Evolutionary conservation across 1,140 invertebrate species (phyloP), one percentile per base, ranked within the genome.

Genomic region (Camponotus floridanus): DNA sequence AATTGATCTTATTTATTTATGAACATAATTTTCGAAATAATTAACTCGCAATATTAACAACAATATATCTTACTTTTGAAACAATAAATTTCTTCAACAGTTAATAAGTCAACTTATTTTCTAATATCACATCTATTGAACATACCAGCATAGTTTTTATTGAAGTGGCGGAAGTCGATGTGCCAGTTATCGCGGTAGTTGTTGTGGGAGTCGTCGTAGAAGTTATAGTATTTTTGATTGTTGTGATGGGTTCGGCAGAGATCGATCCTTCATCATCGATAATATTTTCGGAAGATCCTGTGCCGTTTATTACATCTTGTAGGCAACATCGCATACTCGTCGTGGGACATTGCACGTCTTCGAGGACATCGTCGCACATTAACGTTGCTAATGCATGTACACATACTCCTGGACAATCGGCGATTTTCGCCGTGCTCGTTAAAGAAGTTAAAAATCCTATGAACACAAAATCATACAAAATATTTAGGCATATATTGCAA

Each of bases 351-450:
- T 96, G 96, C 9, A 98, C 97, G 91, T 98, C 96, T 59, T 98
- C 97, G 26, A 98, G 95, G 2, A 98, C 97, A 88, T 98, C 97
- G 92, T 97, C 97, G 93, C 98, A 98, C 88, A 98, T 98, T 48
- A 98, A 94, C 0, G 97, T 97, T 8, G 98, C 97, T 36, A 98
- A 92, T 7, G 97, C 96, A 91, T 98, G 97, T 42, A 98, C 97
- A 92, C 98, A 98, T 65, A 97, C 96, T 0, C 98, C 98, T 0
- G 98, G 98, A 94, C 98, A 98, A 90, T 98, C 97, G 91, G 97
- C 97, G 59, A 96, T 96, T 91, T 98, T 97, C 31, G 97, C 97
- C 31, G 98, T 98, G 55, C 96, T 98, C 15, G 98, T 98, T 91
- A 98, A 96, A 1, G 97, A 97, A 87, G 98, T 97, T 85, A 98